Percentiles rank a stretch among this genome's conserved stretches.
Evolutionary conservation across 2,888 invertebrate genomes (phyloP).

Genomic region (Agrenia bidenticulata): DNA sequence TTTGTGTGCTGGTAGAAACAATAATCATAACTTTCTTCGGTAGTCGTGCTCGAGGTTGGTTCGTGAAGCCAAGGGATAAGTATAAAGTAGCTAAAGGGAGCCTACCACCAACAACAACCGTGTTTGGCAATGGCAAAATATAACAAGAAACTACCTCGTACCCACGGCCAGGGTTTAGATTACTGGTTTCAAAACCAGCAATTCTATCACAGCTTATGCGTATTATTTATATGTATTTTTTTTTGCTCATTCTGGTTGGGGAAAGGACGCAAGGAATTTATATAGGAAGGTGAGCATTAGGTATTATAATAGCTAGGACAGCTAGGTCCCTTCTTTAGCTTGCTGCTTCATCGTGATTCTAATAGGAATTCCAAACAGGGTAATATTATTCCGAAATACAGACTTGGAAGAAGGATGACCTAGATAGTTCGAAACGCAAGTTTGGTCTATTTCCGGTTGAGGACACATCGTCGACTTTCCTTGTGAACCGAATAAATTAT

Average conservation of each 20-base stretch:
- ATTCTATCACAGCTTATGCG: neutral
- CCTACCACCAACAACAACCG: too few relatives aligned
- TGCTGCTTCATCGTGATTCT: too few relatives aligned
- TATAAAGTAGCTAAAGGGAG: neutral
- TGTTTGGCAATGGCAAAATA: too few relatives aligned
- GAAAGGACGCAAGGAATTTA: too few relatives aligned
- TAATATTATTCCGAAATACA: too few relatives aligned
- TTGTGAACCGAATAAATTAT: constrained; percentile 15
- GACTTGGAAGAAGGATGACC: neutral
- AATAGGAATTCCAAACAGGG: too few relatives aligned
- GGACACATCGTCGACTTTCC: constrained; percentile 19
- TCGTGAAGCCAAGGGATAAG: neutral
- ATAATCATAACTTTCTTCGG: constrained; percentile 18
- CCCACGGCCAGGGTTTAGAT: neutral
- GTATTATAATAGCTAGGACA: too few relatives aligned
- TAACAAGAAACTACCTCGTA: neutral
- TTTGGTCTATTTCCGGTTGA: constrained; percentile 17
- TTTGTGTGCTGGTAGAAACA: neutral
- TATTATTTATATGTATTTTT: too few relatives aligned
- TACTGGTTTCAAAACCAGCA: too few relatives aligned
- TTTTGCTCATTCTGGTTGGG: too few relatives aligned
- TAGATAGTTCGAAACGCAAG: constrained; percentile 11
- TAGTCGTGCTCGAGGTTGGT: neutral
- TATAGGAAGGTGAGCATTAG: too few relatives aligned
- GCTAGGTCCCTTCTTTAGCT: too few relatives aligned